These are phyloP conservation scores for Fukomys damarensis DNA, from an alignment of 2,113 vertebrate species.

Conservation along the genomic window DNA sequence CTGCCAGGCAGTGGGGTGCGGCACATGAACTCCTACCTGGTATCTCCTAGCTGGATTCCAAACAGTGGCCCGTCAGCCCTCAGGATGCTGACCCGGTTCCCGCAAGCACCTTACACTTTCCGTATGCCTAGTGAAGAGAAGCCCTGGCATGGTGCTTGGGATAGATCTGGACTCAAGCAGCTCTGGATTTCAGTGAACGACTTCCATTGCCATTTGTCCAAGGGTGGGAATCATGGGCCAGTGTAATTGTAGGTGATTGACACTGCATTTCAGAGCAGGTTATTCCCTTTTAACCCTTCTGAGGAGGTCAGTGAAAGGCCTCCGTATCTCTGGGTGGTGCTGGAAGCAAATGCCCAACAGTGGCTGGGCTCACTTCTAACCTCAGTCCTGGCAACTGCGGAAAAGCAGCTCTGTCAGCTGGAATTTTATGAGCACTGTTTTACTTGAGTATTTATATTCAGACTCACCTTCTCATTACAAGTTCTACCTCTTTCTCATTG, in stretches of 20 bases:
- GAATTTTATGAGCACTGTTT: not conserved
- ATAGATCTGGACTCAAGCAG: not conserved
- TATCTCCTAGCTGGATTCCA: not conserved
- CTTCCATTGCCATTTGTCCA: not conserved
- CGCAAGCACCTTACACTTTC: not conserved
- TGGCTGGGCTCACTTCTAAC: not conserved
- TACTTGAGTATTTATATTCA: not conserved
- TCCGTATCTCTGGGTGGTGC: not conserved
- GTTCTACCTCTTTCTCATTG: not conserved
- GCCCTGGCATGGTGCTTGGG: rapidly evolving
- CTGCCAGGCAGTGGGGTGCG: rapidly evolving
- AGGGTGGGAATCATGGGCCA: not conserved
- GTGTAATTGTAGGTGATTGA: not conserved
- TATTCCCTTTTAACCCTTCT: constrained; percentile 13
- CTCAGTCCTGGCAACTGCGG: not conserved
- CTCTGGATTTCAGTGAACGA: not conserved
- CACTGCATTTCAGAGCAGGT: not conserved
- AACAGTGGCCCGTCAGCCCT: not conserved
- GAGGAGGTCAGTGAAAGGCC: not conserved
- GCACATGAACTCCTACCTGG: not conserved
- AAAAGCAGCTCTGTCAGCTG: not conserved
- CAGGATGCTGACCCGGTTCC: not conserved
- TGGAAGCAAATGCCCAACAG: not conserved
- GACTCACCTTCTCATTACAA: constrained; percentile 10
- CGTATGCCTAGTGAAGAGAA: rapidly evolving